phyloP scores from a whole-genome alignment of 2,797 vertebrate species.

The Echeneis naucrates region DNA sequence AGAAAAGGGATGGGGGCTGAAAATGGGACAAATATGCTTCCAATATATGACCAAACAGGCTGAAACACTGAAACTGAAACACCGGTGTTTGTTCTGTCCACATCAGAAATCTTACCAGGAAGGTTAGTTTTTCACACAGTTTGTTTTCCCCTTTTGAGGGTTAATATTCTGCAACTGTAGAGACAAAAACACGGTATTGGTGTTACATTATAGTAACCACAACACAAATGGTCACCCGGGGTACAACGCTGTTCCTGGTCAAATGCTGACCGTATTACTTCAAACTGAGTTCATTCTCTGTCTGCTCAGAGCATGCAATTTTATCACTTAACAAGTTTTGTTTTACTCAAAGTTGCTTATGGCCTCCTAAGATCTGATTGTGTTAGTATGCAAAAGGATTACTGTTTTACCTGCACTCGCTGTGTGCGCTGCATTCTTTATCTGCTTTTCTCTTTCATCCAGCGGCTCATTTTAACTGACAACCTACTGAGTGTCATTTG shows the following conservation, averaged over 20 bases:
- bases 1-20: slow-evolving; percentile 13
- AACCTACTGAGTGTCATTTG: slow-evolving; percentile 67
- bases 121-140: neutral
- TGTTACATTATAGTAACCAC: neutral
- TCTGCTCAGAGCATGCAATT: slow-evolving; percentile 8
- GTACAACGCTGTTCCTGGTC: slow-evolving; percentile 5
- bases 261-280: slow-evolving; percentile 8
- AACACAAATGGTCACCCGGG: neutral
- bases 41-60: slow-evolving; percentile 33
- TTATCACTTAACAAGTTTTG: slow-evolving; percentile 14
- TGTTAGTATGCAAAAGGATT: slow-evolving; percentile 47
- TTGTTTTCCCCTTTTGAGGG: slow-evolving; percentile 12
- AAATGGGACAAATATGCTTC: slow-evolving; percentile 32
- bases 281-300: slow-evolving; percentile 17
- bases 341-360: slow-evolving; percentile 9
- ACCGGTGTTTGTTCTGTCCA: neutral
- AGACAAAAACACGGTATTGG: slow-evolving; percentile 4
- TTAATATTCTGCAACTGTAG: slow-evolving; percentile 26
- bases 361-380: slow-evolving; percentile 36
- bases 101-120: slow-evolving; percentile 1
- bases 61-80: slow-evolving; percentile 38
- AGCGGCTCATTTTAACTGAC: slow-evolving; percentile 65
- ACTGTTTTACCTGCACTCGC: slow-evolving; percentile 50
- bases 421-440: slow-evolving; percentile 45
- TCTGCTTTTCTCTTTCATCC: slow-evolving; percentile 58